These are phyloP conservation scores for Heliocidaris erythrogramma DNA, from an alignment of 35 echinoderm and acorn worm species.

Conservation along the genomic window DNA sequence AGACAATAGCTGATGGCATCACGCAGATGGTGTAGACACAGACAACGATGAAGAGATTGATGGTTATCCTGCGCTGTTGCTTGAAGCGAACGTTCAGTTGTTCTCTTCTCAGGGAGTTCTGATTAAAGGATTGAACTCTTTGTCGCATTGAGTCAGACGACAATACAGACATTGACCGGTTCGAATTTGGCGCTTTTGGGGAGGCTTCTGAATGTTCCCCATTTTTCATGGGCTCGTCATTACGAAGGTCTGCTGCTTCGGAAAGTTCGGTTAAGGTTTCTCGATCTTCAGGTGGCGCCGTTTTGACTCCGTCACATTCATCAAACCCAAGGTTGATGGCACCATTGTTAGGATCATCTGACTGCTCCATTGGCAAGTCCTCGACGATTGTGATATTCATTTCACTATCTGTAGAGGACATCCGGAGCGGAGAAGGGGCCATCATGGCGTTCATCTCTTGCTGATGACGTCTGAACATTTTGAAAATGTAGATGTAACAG, in stretches of 20 bases:
- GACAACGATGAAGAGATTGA: conserved; percentile 77
- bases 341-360: not conserved
- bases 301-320: not conserved
- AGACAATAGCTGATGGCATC: conserved; percentile 55
- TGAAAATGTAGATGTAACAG: conserved; percentile 46
- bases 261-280: not conserved
- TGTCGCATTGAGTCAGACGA: not conserved
- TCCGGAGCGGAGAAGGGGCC: not conserved
- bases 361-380: not conserved
- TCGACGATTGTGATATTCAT: conserved; percentile 2
- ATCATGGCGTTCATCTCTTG: not conserved
- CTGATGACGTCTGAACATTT: not conserved
- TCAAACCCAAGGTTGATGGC: not conserved
- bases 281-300: not conserved
- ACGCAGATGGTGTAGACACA: conserved; percentile 50
- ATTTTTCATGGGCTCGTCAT: not conserved
- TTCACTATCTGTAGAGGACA: not conserved
- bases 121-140: not conserved
- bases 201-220: not conserved
- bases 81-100: conserved; percentile 5
- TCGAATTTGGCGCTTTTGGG: not conserved
- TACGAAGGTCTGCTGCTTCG: not conserved
- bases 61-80: conserved; percentile 63
- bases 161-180: not conserved
- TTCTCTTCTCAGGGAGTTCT: not conserved